Base-by-base conservation (phyloP, 2,113 vertebrate species). In the Dasyornis broadbenti region DNA sequence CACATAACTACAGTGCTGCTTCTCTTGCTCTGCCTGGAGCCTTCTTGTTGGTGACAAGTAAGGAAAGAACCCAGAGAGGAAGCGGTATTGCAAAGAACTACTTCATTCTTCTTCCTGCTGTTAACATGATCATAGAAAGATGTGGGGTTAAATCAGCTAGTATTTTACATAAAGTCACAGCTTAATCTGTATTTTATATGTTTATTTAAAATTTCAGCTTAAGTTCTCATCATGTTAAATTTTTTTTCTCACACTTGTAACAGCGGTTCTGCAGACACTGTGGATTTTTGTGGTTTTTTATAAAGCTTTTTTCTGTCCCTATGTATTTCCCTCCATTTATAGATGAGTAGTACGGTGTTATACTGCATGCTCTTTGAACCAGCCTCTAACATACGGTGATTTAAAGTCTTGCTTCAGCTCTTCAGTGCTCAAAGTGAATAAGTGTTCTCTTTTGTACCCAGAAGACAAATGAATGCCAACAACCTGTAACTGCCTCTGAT, bases 401-500 rank as follows among this genome's bases (percentile, higher is more conserved):
- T 93, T 95, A 92, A 95, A 92, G 75, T 53, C 94, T 69, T 82
- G 37, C 82, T 96, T 95, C 82, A 83, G 66, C 79, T 86, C 14
- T 86, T 88, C 92, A 27, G 8, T 86, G 82, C 93, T 94, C 79
- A 86, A 70, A 93, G 66, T 95, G 84, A 95, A 20, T 93, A 94
- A 96, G 66, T 65, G 79, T 44, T 90, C 90, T 88, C 66, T 90
- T 94, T 89, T 83, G 57, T 86, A 94, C 71, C 86, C 92, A 70
- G 92, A 93, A 92, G 92, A 93, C 68, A 88, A 90, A 94, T 82
- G 82, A 87, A 93, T 93, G 59, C 42, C 88, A 94, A 70, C 79
- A 96, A 92, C 82, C 77, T 92, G 78, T 60, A 94, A 63, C 84
- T 91, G 84, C 56, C 72, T 93, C 92, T 96, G 79, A 86, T 93